Evolutionary conservation across 2,113 vertebrate genomes (phyloP).

Genomic region (Pluvianellus socialis): DNA sequence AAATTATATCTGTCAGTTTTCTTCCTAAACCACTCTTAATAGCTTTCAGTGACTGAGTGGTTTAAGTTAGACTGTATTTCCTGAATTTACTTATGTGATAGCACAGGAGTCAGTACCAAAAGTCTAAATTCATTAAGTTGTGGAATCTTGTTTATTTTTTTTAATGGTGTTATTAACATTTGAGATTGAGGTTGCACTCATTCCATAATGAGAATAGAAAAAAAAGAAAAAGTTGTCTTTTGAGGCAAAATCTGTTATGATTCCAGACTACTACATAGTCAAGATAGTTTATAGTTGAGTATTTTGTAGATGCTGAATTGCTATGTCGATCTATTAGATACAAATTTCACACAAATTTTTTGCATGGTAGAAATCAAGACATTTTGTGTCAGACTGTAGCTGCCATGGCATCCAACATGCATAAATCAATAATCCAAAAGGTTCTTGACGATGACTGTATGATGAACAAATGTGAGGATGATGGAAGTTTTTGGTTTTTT

Average conservation of each 20-base stretch:
- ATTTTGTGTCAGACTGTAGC: not conserved
- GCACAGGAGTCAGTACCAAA: not conserved
- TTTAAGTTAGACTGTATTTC: not conserved
- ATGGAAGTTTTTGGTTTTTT: not conserved
- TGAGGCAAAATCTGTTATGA: not conserved
- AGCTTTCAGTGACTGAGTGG: not conserved
- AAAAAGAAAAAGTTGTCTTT: not conserved
- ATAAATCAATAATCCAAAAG: not conserved
- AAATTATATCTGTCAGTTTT: constrained; percentile 11
- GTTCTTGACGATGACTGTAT: not conserved
- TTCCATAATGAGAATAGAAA: not conserved
- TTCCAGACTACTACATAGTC: not conserved
- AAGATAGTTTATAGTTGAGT: not conserved
- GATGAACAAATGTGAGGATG: not conserved
- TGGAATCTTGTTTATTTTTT: not conserved
- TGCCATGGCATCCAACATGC: not conserved
- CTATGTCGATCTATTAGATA: not conserved
- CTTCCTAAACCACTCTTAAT: not conserved
- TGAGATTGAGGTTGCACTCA: not conserved
- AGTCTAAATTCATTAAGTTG: not conserved
- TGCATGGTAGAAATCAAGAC: not conserved
- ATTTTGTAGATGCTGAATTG: not conserved
- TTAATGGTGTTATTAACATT: not conserved
- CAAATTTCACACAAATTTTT: not conserved
- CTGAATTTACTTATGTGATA: not conserved